Percentiles rank a stretch among this genome's conserved stretches.
Evolutionary conservation across 2,113 vertebrate genomes (phyloP).

Genomic region (Heterocephalus glaber): DNA sequence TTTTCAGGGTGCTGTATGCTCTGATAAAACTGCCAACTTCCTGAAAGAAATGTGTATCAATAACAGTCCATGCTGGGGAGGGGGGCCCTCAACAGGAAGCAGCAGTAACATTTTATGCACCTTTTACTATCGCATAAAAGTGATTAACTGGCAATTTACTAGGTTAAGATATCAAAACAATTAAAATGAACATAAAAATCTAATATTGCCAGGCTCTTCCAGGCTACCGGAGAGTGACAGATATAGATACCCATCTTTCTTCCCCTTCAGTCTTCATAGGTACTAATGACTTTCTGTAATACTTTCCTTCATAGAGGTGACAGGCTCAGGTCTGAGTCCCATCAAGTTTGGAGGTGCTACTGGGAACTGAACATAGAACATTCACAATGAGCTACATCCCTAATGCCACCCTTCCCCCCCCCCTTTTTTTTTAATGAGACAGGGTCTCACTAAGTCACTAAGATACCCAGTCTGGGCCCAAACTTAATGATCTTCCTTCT

Average conservation of each 20-base stretch:
- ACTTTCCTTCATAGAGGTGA: not conserved
- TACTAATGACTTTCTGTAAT: not conserved
- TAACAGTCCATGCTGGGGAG: not conserved
- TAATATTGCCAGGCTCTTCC: constrained; percentile 44
- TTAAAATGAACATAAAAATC: constrained; percentile 76
- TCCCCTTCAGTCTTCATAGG: not conserved
- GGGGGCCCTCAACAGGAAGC: not conserved
- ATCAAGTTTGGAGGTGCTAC: not conserved
- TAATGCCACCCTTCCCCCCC: not conserved
- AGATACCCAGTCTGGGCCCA: not conserved
- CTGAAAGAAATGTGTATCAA: constrained; percentile 62
- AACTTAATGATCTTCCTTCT: not conserved
- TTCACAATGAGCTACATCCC: not conserved
- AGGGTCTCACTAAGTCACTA: not conserved
- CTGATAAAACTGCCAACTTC: constrained; percentile 60
- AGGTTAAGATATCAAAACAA: constrained; percentile 69
- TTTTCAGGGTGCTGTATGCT: not conserved
- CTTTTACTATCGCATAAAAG: constrained; percentile 72
- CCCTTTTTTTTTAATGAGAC: not conserved
- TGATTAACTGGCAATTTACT: constrained; percentile 65
- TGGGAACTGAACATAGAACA: not conserved
- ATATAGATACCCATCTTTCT: not conserved
- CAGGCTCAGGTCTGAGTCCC: not conserved
- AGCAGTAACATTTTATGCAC: constrained; percentile 64
- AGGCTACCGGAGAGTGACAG: not conserved